Evolutionary conservation across 2,888 invertebrate genomes (phyloP).

Genomic region (Odontomyia ornata): DNA sequence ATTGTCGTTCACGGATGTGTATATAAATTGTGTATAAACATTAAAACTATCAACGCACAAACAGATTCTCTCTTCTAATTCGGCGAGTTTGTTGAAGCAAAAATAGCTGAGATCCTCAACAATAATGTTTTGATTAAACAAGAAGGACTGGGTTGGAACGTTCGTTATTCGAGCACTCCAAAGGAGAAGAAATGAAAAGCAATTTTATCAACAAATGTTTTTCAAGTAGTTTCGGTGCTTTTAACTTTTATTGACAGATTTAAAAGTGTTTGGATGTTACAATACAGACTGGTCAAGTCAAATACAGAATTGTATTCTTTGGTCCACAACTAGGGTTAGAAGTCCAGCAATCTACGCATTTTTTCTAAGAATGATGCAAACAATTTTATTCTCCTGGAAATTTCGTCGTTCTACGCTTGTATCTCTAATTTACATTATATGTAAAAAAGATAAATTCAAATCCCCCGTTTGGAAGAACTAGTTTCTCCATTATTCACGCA

Average conservation of each 20-base stretch:
- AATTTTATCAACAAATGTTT: slow-evolving; percentile 18
- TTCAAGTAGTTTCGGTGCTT: slow-evolving; percentile 35
- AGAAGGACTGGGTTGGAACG: neutral
- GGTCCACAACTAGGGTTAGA: no score
- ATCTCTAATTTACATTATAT: no score
- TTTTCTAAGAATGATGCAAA: no score
- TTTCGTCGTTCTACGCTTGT: no score
- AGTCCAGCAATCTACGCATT: no score
- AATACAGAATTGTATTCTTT: no score
- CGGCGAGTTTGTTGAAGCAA: neutral
- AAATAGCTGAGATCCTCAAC: slow-evolving; percentile 25
- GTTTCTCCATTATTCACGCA: neutral
- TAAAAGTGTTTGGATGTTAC: slow-evolving; percentile 24
- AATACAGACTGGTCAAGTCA: slow-evolving; percentile 8
- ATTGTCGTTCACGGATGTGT: neutral
- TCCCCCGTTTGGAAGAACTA: no score
- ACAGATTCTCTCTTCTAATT: slow-evolving; percentile 30
- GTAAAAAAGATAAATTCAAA: no score
- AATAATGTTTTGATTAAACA: neutral
- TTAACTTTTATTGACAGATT: slow-evolving; percentile 41
- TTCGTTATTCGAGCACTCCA: neutral
- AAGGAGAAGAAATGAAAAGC: neutral
- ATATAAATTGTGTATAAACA: neutral
- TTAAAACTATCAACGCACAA: neutral
- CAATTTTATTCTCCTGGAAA: no score